Evolutionary conservation across 1,140 invertebrate genomes (phyloP), one percentile per base, ranked within the genome.

Genomic region (Brachionus rubens): DNA sequence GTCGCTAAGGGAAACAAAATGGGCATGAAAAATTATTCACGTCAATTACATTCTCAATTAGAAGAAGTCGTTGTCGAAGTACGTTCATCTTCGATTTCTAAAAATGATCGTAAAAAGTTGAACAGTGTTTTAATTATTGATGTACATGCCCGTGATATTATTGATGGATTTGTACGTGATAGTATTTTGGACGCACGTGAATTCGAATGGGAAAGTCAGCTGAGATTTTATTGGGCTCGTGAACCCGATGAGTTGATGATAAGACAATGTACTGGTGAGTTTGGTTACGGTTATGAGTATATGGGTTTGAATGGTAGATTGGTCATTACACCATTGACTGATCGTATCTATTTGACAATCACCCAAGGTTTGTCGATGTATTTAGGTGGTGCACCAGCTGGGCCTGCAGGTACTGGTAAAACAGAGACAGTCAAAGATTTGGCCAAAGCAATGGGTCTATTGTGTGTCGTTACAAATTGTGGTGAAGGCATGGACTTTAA

Each of bases 271-370:
- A 91, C 91, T 0, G 92, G 91, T 40, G 82, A 96, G 85, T 94
- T 95, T 81, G 90, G 92, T 75, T 95, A 94, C 81, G 92, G 92
- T 14, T 95, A 94, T 80, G 93, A 95, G 81, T 95, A 94, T 80
- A 94, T 94, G 92, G 93, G 93, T 0, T 84, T 94, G 0, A 94
- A 93, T 84, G 92, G 91, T 1, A 87, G 92, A 76, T 85, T 95
- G 47, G 92, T 96, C 1, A 91, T 95, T 16, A 95, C 93, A 0
- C 92, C 93, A 3, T 83, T 95, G 2, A 95, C 93, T 1, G 93
- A 95, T 82, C 87, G 92, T 77, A 93, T 94, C 78, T 94, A 94
- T 82, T 86, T 95, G 5, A 94, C 92, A 0, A 90, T 95, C 10
- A 95, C 93, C 0, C 92, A 86, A 88, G 94, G 94, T 1, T 84